Percentiles rank a stretch among this genome's conserved stretches.
phyloP scores from a whole-genome alignment of 1,140 invertebrate genomes.

The Tenebrio molitor region DNA sequence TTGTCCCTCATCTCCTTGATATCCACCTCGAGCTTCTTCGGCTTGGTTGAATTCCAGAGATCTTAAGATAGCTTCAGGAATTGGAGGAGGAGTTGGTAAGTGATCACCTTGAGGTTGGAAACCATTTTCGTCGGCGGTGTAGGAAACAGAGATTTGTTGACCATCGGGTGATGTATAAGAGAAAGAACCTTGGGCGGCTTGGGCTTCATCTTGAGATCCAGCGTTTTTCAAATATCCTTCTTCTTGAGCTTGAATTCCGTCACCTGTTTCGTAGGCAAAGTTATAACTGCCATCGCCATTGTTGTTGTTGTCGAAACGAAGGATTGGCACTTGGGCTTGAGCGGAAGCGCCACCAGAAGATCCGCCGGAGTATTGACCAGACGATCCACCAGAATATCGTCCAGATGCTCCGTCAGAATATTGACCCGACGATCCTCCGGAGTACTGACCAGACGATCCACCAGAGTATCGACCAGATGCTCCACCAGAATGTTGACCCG shows the following conservation, averaged over 20 bases:
- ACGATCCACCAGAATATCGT: conserved; percentile 23
- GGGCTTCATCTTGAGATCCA: conserved; percentile 59
- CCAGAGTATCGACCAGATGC: conserved; percentile 31
- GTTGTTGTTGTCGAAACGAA: conserved; percentile 46
- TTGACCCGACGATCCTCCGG: conserved; percentile 3
- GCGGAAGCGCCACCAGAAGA: conserved; percentile 16
- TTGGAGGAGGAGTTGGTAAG: conserved; percentile 70
- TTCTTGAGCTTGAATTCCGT: conserved; percentile 63
- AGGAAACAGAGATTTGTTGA: conserved; percentile 60
- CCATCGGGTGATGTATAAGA: conserved; percentile 62
- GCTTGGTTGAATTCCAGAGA: conserved; percentile 67
- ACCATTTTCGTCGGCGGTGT: conserved; percentile 78
- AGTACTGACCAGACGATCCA: not conserved
- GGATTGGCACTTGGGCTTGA: conserved; percentile 67
- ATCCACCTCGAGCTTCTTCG: conserved; percentile 56
- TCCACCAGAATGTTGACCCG: conserved; percentile 29
- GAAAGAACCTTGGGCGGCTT: conserved; percentile 61
- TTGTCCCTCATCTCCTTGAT: conserved; percentile 48
- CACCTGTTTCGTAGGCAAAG: conserved; percentile 72
- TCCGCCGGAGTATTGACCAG: conserved; percentile 33
- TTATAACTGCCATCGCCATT: conserved; percentile 65
- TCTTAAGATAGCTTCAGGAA: conserved; percentile 70
- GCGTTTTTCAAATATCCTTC: conserved; percentile 67
- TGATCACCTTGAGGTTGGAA: conserved; percentile 73
- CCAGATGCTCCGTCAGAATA: conserved; percentile 14